Conservation (phyloP, 2,888 invertebrate species). For the Volucella inflata region DNA sequence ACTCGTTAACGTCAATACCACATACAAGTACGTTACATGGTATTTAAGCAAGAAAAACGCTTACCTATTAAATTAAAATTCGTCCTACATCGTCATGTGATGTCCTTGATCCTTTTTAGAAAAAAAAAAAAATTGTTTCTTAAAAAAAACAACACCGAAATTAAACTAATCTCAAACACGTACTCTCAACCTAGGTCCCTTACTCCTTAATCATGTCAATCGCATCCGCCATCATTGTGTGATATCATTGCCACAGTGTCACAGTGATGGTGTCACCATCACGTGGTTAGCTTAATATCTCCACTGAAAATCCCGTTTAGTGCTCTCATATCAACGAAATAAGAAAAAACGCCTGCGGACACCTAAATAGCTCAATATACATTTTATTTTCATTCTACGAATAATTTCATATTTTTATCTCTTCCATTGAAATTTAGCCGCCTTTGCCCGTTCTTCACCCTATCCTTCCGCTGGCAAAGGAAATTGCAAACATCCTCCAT, state of each 20-base stretch:
- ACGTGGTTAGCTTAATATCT: slow-evolving; percentile 18
- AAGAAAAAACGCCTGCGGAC: slow-evolving; percentile 36
- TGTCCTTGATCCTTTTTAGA: not conserved
- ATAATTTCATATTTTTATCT: slow-evolving; percentile 51
- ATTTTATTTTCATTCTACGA: slow-evolving; percentile 56
- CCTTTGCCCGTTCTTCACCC: not conserved
- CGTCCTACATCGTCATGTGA: not conserved
- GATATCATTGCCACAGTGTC: not conserved
- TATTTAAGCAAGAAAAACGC: too few species aligned
- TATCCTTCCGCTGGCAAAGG: not conserved
- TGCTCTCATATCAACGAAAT: slow-evolving; percentile 30
- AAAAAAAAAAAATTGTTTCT: not conserved
- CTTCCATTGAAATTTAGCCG: slow-evolving; percentile 14
- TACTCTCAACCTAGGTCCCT: not conserved
- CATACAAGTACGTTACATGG: too few species aligned
- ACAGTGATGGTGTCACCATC: slow-evolving; percentile 19
- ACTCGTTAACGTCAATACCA: too few species aligned
- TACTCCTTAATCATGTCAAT: slow-evolving; percentile 16
- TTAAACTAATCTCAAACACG: slow-evolving; percentile 30
- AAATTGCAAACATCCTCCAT: slow-evolving; percentile 54
- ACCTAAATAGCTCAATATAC: slow-evolving; percentile 62
- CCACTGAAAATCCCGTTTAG: not conserved
- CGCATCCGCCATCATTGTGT: not conserved
- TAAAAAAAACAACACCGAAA: slow-evolving; percentile 13
- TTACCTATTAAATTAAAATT: slow-evolving; percentile 3